Conservation (phyloP, 1,140 invertebrate species). For the Wasmannia auropunctata region DNA sequence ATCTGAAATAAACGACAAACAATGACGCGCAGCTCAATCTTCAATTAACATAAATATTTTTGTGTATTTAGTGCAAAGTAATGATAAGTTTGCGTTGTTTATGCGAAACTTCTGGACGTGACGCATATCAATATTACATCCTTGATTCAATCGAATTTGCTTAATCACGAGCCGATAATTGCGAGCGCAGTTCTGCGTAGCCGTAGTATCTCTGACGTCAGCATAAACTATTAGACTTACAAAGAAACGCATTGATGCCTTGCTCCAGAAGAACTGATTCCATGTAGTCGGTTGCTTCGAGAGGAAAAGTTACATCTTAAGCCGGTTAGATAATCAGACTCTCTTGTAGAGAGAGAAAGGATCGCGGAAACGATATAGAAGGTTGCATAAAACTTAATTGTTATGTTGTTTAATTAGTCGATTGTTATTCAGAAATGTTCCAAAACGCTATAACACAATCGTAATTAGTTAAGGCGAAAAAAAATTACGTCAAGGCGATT, state of each 20-base stretch:
- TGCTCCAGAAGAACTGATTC: not conserved
- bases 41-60: not conserved
- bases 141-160: not conserved
- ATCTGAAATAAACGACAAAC: not conserved
- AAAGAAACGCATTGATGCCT: not conserved
- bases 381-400: conserved; percentile 17
- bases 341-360: conserved; percentile 54
- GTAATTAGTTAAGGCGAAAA: not conserved
- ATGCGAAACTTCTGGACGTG: not conserved
- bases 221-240: not conserved
- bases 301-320: conserved; percentile 27
- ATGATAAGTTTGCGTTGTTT: not conserved
- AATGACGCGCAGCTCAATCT: not conserved
- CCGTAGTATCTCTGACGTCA: not conserved
- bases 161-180: not conserved
- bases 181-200: not conserved
- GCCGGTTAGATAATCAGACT: conserved; percentile 56
- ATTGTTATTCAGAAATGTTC: not conserved
- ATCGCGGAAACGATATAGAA: conserved; percentile 34
- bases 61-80: not conserved
- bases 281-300: not conserved
- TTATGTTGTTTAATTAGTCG: not conserved
- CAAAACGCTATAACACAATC: not conserved
- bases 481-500: not conserved
- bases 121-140: not conserved